Evolutionary conservation across 2,797 vertebrate genomes (phyloP).

Genomic region (Clarias fuscus): DNA sequence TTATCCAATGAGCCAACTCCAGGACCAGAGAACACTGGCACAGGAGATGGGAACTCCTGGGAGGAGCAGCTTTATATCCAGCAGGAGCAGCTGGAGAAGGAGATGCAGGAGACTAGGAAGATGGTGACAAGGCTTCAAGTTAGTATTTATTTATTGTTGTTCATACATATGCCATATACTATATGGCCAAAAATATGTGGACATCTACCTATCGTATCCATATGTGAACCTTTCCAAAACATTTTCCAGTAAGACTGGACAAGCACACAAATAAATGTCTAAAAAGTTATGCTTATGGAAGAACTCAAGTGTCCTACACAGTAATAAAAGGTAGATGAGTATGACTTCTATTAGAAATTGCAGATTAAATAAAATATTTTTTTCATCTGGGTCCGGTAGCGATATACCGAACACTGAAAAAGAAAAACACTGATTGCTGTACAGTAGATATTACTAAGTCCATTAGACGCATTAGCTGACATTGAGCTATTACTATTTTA

Average conservation of each 20-base stretch:
- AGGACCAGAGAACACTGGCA: slow-evolving; percentile 67
- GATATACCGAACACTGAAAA: neutral
- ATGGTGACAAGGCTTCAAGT: slow-evolving; percentile 98
- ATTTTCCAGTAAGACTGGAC: neutral
- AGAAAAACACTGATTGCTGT: neutral
- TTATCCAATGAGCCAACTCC: slow-evolving; percentile 72
- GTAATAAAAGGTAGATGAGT: neutral
- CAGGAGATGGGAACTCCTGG: slow-evolving; percentile 82
- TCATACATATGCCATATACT: neutral
- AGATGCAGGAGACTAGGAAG: slow-evolving; percentile 97
- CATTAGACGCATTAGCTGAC: neutral
- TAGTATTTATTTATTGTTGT: slow-evolving; percentile 11
- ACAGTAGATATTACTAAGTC: neutral
- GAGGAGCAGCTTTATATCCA: slow-evolving; percentile 94
- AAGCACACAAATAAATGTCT: neutral
- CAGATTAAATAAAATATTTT: neutral
- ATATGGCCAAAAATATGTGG: neutral
- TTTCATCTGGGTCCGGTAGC: neutral
- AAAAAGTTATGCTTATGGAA: neutral
- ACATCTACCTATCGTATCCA: neutral
- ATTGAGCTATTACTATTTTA: neutral
- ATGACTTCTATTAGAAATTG: neutral
- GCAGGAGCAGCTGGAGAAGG: slow-evolving; percentile 95
- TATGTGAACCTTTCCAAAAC: neutral
- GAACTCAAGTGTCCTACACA: neutral